Conservation (phyloP, 2,797 vertebrate species). For the Chloroceryle inda region DNA sequence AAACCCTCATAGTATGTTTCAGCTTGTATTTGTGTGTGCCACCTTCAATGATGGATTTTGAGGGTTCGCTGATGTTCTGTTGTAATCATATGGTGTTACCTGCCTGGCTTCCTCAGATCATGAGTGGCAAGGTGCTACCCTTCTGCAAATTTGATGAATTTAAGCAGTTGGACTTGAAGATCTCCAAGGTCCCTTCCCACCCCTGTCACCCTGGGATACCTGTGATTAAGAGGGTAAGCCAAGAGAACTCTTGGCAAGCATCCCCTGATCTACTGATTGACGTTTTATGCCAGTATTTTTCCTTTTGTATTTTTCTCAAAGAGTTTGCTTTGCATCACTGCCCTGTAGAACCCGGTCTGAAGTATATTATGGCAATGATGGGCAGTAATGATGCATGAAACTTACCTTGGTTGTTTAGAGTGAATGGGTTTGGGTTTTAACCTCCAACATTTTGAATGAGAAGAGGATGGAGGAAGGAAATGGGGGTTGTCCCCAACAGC, state of each 20-base stretch:
- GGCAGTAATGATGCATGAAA: not conserved
- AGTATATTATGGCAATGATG: not conserved
- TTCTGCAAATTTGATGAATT: not conserved
- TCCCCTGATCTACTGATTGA: not conserved
- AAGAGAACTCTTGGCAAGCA: not conserved
- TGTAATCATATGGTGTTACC: rapidly evolving
- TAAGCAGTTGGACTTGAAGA: too few relatives aligned
- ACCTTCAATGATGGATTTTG: not conserved
- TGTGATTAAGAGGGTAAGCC: not conserved
- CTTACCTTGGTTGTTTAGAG: not conserved
- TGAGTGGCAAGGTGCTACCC: too few relatives aligned
- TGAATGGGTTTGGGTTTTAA: not conserved
- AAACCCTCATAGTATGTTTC: not conserved
- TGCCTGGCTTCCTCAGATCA: not conserved
- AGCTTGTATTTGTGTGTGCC: not conserved
- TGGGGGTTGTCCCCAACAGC: not conserved
- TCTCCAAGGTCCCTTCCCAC: too few relatives aligned
- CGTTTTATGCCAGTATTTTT: not conserved
- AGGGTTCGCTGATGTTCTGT: not conserved
- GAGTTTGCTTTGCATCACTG: not conserved
- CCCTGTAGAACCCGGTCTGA: not conserved
- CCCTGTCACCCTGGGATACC: too few relatives aligned
- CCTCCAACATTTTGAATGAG: not conserved
- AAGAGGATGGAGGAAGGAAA: not conserved
- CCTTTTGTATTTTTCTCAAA: not conserved